phyloP scores from a whole-genome alignment of 2,888 invertebrate genomes.

The Melipona bicolor region DNA sequence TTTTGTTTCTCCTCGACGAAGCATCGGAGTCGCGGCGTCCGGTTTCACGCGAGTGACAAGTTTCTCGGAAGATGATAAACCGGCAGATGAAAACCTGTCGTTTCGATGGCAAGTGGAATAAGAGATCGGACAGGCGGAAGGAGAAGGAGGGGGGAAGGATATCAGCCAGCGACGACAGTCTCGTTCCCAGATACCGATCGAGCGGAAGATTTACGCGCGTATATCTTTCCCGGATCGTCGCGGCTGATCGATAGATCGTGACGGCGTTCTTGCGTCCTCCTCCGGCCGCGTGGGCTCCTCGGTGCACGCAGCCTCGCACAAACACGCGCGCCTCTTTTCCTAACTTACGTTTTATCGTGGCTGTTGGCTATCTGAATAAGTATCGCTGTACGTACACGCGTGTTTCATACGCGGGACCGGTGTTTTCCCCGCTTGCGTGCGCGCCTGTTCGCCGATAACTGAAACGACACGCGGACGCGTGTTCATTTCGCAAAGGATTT shows the following conservation, averaged over 20 bases:
- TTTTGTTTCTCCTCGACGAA: neutral
- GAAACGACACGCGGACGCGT: neutral
- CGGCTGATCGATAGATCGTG: constrained; percentile 64
- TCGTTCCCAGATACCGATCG: constrained; percentile 51
- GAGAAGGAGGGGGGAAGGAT: constrained; percentile 11
- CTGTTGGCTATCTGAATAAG: constrained; percentile 62
- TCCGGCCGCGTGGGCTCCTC: constrained; percentile 38
- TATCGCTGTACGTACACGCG: constrained; percentile 52
- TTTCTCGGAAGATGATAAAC: neutral
- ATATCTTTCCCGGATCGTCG: constrained; percentile 56
- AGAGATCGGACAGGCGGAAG: constrained; percentile 27
- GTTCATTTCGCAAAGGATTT: constrained; percentile 3
- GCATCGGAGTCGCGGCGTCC: neutral
- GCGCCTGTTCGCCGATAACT: constrained; percentile 7
- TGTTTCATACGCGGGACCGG: constrained; percentile 56
- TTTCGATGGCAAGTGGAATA: constrained; percentile 26
- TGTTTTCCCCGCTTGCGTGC: constrained; percentile 23
- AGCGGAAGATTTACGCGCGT: constrained; percentile 50
- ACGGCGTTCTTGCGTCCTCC: constrained; percentile 55
- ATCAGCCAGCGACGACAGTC: constrained; percentile 32
- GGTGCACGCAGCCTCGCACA: constrained; percentile 10
- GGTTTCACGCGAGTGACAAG: neutral
- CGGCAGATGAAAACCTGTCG: constrained; percentile 25
- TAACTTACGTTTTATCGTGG: constrained; percentile 55
- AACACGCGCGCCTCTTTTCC: constrained; percentile 48